Base-by-base conservation (phyloP, 1,140 invertebrate genomes). In the Tachypleus tridentatus region DNA sequence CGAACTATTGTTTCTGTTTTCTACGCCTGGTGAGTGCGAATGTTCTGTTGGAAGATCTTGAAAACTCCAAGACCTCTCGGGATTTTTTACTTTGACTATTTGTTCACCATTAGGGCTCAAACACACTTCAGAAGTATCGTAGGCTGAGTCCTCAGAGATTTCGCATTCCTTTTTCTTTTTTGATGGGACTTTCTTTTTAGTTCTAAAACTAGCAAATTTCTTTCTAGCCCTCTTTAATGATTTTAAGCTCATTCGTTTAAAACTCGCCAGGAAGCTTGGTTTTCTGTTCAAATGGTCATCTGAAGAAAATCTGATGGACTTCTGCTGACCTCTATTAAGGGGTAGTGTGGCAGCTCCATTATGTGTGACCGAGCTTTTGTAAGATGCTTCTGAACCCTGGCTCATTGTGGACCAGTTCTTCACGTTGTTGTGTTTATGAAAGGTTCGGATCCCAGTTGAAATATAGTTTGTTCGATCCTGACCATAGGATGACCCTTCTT, bases 121-220 rank as follows among this genome's bases (percentile, higher is more conserved):
- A 50, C 67, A 68, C 6, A 68, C 64, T 63, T 68, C 67, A 4
- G 67, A 68, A 8, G 64, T 66, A n/a, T 67, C 66, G 54, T 68
- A 68, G 56, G 67, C 67, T 10, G 67, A 68, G 50, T 68, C 67
- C 56, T 65, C 64, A 6, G 67, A 68, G 8, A 61, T 57, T 4
- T 68, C 67, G 7, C 60, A 65, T 5, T 64, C 65, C 50, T 61
- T 61, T 29, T 29, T 29, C 29, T 29, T 29, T 29, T 29, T 29
- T 29, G 29, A 29, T 29, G 29, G 29, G 29, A 29, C 29, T 29
- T 29, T 29, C 2, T 29, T 29, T 29, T 29, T 29, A 29, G 29
- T 29, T 29, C 29, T 29, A 29, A 29, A 29, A 29, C 29, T 29
- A 29, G 29, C 29, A 29, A 29, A 29, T 29, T 29, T 29, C 29